Evolutionary conservation across 2,113 vertebrate species (phyloP), one percentile per base, ranked within the genome.

Genomic region (Aphyosemion australe): DNA sequence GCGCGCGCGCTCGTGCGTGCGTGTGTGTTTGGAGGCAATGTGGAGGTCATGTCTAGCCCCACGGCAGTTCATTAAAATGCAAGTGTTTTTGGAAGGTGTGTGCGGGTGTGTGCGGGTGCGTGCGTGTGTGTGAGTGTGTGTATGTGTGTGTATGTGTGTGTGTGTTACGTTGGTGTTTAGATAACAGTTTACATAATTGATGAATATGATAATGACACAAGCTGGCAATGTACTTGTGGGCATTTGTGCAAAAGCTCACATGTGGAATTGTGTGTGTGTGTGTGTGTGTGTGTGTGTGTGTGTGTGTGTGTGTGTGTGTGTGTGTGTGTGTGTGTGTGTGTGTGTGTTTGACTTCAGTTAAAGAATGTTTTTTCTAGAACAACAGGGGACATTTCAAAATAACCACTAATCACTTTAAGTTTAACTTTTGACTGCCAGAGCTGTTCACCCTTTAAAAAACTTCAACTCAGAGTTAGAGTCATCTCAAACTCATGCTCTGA

Each of bases 151-250:
- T 75, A 56, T 15, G 4, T 64, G 11, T 65, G 8, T 73, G 53
- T 77, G 71, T 79, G 67, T 48, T 74, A 42, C 66, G 70, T 54
- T 81, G 59, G 45, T 81, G 90, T 91, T 91, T 89, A 87, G 87
- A 92, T 90, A 87, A 92, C 67, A 74, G 89, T 92, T 93, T 92
- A 91, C 92, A 93, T 92, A 91, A 93, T 93, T 93, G 90, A 93
- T 93, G 90, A 93, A 90, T 91, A 91, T 93, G 90, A 90, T 92
- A 93, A 93, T 93, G 88, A 91, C 80, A 85, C 92, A 92, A 89
- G 86, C 89, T 91, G 88, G 88, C 78, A 80, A 72, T 81, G 83
- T 58, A 70, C 74, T 86, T 59, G 66, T 78, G 78, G 65, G 73
- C 70, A 77, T 82, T 78, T 79, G 74, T 79, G 76, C 63, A 52